A percentile compares a stretch with the other conserved stretches of the same genome.
Conservation (phyloP, 2,797 vertebrate genomes). For the Naso thynnoides region DNA sequence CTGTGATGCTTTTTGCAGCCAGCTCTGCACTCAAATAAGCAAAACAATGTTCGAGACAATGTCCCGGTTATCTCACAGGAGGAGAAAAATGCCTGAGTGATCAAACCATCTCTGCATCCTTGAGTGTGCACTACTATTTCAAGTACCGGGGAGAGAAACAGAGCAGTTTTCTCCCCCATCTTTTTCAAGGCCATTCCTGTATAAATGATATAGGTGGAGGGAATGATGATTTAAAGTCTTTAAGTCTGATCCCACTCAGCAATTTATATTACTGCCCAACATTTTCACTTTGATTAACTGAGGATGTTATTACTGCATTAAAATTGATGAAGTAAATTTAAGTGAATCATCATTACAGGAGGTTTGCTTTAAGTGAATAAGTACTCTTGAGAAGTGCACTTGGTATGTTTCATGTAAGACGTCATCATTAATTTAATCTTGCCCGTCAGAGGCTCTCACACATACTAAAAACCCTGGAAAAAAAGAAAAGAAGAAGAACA, state of each 20-base stretch:
- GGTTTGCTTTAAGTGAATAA: constrained; percentile 74
- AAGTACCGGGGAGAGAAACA: constrained; percentile 13
- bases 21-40: constrained; percentile 42
- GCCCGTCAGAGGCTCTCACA: constrained; percentile 47
- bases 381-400: constrained; percentile 55
- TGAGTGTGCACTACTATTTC: constrained; percentile 22
- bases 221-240: constrained; percentile 55
- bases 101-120: constrained; percentile 51
- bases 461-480: constrained; percentile 36
- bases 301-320: constrained; percentile 76
- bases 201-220: constrained; percentile 55
- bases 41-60: constrained; percentile 59
- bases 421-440: constrained; percentile 58
- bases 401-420: constrained; percentile 64
- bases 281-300: constrained; percentile 76
- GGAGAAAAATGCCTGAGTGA: constrained; percentile 35
- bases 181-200: constrained; percentile 41
- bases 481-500: not conserved
- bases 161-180: constrained; percentile 1
- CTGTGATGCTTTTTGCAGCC: constrained; percentile 51
- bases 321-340: constrained; percentile 79
- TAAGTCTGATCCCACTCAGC: constrained; percentile 60
- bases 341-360: constrained; percentile 74
- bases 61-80: constrained; percentile 52
- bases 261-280: constrained; percentile 60